Base-by-base conservation (phyloP, 2,888 invertebrate genomes). In the Netelia virgata region DNA sequence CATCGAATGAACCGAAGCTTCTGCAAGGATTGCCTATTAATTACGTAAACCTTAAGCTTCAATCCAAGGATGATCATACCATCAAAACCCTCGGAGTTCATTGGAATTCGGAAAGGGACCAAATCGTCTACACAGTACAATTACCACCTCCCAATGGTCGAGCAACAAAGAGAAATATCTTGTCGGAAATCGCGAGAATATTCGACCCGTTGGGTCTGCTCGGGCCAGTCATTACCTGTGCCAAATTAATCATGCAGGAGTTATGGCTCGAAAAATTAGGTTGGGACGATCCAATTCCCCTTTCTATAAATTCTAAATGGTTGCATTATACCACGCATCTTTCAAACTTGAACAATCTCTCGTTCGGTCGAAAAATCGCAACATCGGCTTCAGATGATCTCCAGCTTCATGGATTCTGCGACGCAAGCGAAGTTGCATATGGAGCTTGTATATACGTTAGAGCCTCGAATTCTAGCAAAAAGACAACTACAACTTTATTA, bases 381-480 rank as follows among this genome's bases (percentile, higher is more conserved):
- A n/a, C 74, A n/a, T 0, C 23, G 1, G 36, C 76, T 3, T 10
- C 81, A 1, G n/a, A 9, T 3, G 50, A 74, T 6, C 16, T 81
- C 1, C 76, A 84, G 36, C n/a, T 84, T 16, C 84, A 77, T 50
- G 88, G 86, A 0, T 90, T 90, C 41, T 70, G 84, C 28, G 28
- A 28, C 28, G 28, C 28, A 3, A 28, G 28, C 14, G 88, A 89
- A 68, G 28, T 28, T 28, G 88, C 82, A 0, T 90, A 87, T 50
- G 88, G 88, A 11, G 88, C 87, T 0, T 88, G 88, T 55, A 23
- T 75, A 18, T 75, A 75, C 64, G 3, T 47, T 18, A n/a, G 41
- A 57, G 20, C 75, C 3, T 9, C n/a, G 1, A 9, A 14, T 20
- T 1, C 36, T 10, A 63, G 20, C n/a, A 64, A 47, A 1, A 16